These are phyloP conservation scores for Clusia tigrina DNA, from an alignment of 2,888 invertebrate genomes.

Conservation along the genomic window DNA sequence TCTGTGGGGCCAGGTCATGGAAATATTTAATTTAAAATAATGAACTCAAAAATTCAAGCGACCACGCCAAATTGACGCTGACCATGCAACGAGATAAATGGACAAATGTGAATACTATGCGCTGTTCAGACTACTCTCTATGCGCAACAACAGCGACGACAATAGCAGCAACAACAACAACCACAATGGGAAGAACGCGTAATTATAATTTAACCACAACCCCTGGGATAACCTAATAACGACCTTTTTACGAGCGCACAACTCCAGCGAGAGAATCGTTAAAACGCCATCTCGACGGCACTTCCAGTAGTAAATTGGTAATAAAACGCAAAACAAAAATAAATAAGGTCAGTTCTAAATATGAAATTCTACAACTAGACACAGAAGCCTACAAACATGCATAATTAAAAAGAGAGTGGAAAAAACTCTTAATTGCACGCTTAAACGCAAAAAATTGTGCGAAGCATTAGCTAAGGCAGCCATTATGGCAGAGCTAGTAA, in stretches of 20 bases:
- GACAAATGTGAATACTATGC: neutral
- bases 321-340: neutral
- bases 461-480: neutral
- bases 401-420: neutral
- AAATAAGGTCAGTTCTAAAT: conserved; percentile 10
- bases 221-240: conserved; percentile 1
- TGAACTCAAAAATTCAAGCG: neutral
- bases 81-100: neutral
- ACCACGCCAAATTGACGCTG: neutral
- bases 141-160: neutral
- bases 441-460: conserved; percentile 10
- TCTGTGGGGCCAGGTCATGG: neutral
- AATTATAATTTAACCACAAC: conserved; percentile 4
- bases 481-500: neutral
- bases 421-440: conserved; percentile 15
- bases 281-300: conserved; percentile 6
- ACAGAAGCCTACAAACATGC: neutral
- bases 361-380: neutral
- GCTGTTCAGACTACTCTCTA: neutral
- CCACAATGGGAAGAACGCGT: neutral
- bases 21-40: conserved; percentile 4
- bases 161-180: neutral
- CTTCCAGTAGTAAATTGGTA: neutral
- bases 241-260: neutral
- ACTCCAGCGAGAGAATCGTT: neutral